These are phyloP conservation scores for Aphodius sticticus DNA, from an alignment of 2,888 invertebrate species.

Conservation along the genomic window DNA sequence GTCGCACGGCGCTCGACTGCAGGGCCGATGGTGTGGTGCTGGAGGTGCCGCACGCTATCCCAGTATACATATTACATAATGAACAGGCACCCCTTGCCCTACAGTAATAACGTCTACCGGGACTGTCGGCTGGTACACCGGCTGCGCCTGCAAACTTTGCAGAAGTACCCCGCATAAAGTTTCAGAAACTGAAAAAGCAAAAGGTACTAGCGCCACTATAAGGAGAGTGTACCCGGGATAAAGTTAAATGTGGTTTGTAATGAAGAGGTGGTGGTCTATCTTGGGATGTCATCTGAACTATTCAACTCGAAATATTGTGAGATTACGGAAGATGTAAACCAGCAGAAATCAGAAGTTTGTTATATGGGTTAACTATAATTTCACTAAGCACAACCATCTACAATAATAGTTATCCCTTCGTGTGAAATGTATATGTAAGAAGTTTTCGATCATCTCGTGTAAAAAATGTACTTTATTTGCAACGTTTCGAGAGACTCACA, in stretches of 20 bases:
- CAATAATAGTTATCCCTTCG: no score
- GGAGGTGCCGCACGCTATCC: constrained; percentile 28
- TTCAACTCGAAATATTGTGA: no score
- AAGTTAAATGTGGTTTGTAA: neutral
- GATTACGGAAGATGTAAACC: no score
- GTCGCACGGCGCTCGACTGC: neutral
- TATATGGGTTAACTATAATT: no score
- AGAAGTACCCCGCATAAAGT: neutral
- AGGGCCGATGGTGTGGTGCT: neutral
- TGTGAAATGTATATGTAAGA: no score
- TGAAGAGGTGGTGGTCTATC: neutral
- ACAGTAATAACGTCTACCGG: constrained; percentile 30
- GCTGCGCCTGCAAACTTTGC: neutral
- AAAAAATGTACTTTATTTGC: no score
- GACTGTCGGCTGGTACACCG: neutral
- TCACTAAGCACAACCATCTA: no score
- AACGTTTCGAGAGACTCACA: no score
- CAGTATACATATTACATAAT: constrained; percentile 36
- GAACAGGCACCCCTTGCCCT: constrained; percentile 38
- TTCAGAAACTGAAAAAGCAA: neutral
- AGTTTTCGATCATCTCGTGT: no score
- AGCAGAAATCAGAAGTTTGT: no score
- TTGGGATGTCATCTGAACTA: neutral
- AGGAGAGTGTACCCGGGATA: neutral
- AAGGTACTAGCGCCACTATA: neutral